Conservation (phyloP, 2,888 invertebrate species). For the Shargacucullia verbasci region DNA sequence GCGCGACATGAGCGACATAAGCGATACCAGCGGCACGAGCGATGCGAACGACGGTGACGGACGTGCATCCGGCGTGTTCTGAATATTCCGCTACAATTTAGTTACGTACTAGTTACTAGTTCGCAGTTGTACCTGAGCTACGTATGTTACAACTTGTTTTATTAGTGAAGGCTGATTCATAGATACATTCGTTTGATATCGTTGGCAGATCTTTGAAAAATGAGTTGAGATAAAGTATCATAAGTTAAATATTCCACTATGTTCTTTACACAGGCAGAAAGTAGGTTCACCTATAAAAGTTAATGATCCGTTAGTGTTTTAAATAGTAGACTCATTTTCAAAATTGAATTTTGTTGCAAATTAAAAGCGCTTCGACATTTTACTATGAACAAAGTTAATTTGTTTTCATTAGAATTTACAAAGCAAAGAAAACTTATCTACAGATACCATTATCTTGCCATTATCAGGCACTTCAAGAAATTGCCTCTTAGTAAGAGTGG, state of each 20-base stretch:
- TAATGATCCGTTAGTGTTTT: too few species aligned
- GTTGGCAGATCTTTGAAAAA: too few species aligned
- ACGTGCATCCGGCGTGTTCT: conserved; percentile 25
- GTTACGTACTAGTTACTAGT: conserved; percentile 1
- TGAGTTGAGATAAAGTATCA: too few species aligned
- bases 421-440: conserved; percentile 33
- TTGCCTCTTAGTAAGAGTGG: conserved; percentile 14
- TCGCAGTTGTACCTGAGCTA: background rate
- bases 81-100: conserved; percentile 34
- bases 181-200: too few species aligned
- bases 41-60: conserved; percentile 23
- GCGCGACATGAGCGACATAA: conserved; percentile 9
- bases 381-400: background rate
- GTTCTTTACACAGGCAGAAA: too few species aligned
- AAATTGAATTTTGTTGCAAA: background rate
- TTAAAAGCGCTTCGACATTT: background rate
- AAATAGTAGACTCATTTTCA: too few species aligned
- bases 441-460: conserved; percentile 22
- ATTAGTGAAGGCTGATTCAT: background rate
- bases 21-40: conserved; percentile 4
- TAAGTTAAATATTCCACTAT: too few species aligned
- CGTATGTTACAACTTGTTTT: background rate
- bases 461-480: conserved; percentile 24
- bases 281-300: too few species aligned
- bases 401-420: conserved; percentile 5